Conservation (phyloP, 2,113 vertebrate species). For the Merops nubicus region DNA sequence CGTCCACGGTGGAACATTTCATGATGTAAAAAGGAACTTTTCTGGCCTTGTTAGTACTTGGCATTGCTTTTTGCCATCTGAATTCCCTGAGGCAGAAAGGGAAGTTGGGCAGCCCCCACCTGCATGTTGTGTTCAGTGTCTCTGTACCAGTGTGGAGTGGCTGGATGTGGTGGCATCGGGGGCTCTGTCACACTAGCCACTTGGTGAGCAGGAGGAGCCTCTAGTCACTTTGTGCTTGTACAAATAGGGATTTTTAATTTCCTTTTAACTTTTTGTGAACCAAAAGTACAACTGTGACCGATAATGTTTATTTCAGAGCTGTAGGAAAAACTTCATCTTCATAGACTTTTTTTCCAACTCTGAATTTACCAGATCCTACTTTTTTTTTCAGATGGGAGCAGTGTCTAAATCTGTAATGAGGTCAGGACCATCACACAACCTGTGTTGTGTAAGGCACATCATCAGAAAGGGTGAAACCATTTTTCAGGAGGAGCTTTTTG, state of each 20-base stretch:
- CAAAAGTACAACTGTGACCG: background rate
- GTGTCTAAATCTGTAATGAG: background rate
- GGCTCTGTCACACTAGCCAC: background rate
- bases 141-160: background rate
- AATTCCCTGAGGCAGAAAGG: background rate
- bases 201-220: background rate
- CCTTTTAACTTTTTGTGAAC: background rate
- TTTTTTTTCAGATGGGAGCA: background rate
- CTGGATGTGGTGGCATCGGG: background rate
- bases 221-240: background rate
- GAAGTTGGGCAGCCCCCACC: background rate
- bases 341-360: background rate
- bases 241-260: background rate
- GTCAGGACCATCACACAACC: background rate
- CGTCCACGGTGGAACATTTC: background rate
- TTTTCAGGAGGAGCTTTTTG: background rate
- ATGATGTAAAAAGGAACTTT: background rate
- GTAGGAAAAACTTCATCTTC: background rate
- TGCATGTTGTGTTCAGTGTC: accelerated
- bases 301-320: background rate
- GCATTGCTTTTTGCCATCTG: background rate
- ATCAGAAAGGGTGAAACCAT: background rate
- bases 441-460: background rate
- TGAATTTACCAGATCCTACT: background rate
- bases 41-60: background rate